Conservation (phyloP, 1,140 invertebrate species). For the Oreohelix idahoensis region DNA sequence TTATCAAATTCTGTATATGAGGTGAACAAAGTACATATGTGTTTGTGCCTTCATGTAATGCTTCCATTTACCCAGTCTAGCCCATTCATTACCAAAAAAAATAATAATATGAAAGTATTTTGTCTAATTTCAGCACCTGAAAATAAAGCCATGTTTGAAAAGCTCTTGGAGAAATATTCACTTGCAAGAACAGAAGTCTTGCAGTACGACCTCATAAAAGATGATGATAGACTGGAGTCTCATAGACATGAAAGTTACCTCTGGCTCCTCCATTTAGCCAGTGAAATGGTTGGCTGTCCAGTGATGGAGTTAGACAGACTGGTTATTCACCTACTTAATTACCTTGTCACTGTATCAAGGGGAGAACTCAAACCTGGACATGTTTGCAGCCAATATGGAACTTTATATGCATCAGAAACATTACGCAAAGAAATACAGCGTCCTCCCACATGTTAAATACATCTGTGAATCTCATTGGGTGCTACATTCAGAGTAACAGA, state of each 20-base stretch:
- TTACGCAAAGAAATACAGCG: no score
- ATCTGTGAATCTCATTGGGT: no score
- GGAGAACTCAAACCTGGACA: not conserved
- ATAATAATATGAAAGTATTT: no score
- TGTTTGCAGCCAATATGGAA: not conserved
- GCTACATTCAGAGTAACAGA: no score
- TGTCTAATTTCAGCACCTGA: not conserved
- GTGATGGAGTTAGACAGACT: not conserved
- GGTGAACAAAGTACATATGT: no score
- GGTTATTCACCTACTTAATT: not conserved
- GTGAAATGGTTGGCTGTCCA: not conserved
- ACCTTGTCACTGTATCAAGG: not conserved
- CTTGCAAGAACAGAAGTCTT: not conserved
- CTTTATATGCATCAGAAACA: not conserved
- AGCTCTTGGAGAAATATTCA: not conserved
- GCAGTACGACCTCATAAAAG: not conserved
- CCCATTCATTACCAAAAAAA: no score
- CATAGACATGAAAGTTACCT: slow-evolving; percentile 25
- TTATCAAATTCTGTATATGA: no score
- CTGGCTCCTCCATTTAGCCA: not conserved
- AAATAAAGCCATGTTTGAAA: not conserved
- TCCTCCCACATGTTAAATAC: no score
- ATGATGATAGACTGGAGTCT: not conserved
- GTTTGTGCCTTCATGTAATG: no score
- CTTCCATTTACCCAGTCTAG: no score